phyloP scores from a whole-genome alignment of 2,113 vertebrate genomes.

The Cepphus grylle region DNA sequence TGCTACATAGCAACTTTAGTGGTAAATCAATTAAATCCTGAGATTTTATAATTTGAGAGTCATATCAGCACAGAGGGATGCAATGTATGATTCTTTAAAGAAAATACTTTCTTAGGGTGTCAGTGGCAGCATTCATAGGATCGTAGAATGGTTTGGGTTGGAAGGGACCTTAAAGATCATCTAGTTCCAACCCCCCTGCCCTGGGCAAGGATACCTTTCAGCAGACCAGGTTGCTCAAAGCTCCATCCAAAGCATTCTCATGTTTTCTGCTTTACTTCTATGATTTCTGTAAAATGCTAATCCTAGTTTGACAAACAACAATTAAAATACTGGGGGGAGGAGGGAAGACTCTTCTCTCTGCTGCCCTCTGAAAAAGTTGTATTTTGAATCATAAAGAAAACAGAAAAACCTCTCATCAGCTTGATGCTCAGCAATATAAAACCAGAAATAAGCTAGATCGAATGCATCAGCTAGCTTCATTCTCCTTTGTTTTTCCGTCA shows the following conservation, averaged over 20 bases:
- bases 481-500: background rate
- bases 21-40: background rate
- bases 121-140: background rate
- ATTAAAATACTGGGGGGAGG: background rate
- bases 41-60: background rate
- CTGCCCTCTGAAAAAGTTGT: background rate
- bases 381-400: background rate
- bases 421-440: background rate
- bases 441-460: background rate
- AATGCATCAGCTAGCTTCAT: background rate
- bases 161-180: background rate
- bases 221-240: background rate
- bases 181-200: background rate
- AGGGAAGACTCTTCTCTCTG: background rate
- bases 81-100: background rate
- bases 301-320: background rate
- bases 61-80: background rate
- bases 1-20: background rate
- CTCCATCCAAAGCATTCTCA: background rate
- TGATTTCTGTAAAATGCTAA: background rate
- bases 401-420: background rate
- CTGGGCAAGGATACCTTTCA: background rate
- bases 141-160: background rate
- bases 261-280: background rate
- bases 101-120: background rate